A percentile compares a stretch with the other conserved stretches of the same genome.
These are phyloP conservation scores for Cichladusa arquata DNA, from an alignment of 2,113 vertebrate genomes.

Conservation along the genomic window DNA sequence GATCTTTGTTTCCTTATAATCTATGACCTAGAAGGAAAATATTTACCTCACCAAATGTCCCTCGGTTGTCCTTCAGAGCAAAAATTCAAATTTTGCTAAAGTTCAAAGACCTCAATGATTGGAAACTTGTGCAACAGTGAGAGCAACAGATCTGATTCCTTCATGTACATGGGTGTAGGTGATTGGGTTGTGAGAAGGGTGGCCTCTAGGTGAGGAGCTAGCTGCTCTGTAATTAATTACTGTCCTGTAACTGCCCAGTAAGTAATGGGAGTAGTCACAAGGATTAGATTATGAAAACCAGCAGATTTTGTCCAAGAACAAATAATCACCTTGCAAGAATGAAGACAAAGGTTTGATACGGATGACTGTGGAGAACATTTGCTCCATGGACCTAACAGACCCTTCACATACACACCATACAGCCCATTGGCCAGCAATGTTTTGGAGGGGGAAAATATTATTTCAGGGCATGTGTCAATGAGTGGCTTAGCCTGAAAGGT, in stretches of 20 bases:
- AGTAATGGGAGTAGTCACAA: not conserved
- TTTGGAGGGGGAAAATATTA: not conserved
- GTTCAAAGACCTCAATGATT: not conserved
- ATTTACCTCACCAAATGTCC: not conserved
- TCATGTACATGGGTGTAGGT: not conserved
- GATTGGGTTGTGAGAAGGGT: not conserved
- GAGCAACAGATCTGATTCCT: not conserved
- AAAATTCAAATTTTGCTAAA: not conserved
- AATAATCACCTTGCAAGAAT: not conserved
- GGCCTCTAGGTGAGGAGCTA: not conserved
- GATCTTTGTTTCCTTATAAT: not conserved
- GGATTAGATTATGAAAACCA: not conserved
- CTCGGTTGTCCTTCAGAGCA: not conserved
- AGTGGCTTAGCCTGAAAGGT: not conserved
- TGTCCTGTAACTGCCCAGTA: not conserved
- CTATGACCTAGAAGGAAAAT: not conserved
- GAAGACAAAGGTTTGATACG: not conserved
- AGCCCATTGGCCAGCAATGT: not conserved
- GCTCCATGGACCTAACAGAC: not conserved
- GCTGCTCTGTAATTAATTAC: not conserved
- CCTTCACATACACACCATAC: not conserved
- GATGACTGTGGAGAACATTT: not conserved
- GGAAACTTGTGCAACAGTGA: not conserved
- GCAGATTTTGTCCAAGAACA: not conserved
- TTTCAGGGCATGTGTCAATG: not conserved